Percentiles rank a stretch among this genome's conserved stretches.
Conservation (phyloP, 2,113 vertebrate species). For the Periophthalmus modestus region DNA sequence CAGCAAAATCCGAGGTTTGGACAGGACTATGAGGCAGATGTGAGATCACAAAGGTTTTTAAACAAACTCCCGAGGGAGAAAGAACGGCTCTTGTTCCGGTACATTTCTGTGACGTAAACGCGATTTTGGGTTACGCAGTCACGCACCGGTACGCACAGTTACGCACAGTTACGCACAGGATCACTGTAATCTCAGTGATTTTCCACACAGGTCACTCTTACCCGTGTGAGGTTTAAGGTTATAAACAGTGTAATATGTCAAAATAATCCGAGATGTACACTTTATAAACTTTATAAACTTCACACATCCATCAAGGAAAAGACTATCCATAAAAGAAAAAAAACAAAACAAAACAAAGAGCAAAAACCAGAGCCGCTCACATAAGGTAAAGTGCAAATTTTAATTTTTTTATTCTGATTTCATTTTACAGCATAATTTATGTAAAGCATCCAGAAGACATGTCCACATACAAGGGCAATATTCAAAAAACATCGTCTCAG, state of each 20-base stretch:
- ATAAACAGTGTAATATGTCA: not conserved
- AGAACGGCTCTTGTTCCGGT: constrained; percentile 21
- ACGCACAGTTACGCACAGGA: not conserved
- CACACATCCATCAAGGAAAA: too few relatives aligned
- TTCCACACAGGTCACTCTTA: not conserved
- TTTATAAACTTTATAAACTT: too few relatives aligned
- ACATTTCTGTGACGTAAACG: constrained; percentile 29
- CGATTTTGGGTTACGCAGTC: not conserved
- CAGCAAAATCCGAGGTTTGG: not conserved
- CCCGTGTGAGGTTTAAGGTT: not conserved
- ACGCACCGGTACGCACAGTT: not conserved
- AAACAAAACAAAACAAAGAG: not conserved
- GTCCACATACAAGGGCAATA: constrained; percentile 99
- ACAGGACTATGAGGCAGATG: not conserved
- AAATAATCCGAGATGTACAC: not conserved
- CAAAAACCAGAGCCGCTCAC: constrained; percentile 30
- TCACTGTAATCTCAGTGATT: not conserved
- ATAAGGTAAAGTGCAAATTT: constrained; percentile 74
- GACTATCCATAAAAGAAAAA: too few relatives aligned
- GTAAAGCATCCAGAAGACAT: constrained; percentile 99
- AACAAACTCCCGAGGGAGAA: not conserved
- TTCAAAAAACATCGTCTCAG: constrained; percentile 99
- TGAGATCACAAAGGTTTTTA: not conserved
- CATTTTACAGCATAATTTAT: constrained; percentile 99
- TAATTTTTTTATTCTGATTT: constrained; percentile 88